phyloP scores from a whole-genome alignment of 2,113 vertebrate genomes.

The Taxidea taxus region DNA sequence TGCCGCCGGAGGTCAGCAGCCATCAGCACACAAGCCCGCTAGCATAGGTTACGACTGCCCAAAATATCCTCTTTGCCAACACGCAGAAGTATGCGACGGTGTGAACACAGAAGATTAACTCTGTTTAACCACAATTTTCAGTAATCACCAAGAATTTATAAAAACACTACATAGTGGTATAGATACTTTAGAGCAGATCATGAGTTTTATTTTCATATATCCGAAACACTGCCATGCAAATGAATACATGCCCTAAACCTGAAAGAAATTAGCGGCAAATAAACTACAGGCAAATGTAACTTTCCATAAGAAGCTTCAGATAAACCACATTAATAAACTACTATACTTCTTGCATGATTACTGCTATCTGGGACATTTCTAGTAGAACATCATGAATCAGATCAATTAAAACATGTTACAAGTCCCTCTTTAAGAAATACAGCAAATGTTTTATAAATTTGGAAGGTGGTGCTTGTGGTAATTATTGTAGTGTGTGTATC shows the following conservation, averaged over 20 bases:
- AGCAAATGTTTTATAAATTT: neutral
- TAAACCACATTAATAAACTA: neutral
- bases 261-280: slow-evolving; percentile 45
- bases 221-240: slow-evolving; percentile 17
- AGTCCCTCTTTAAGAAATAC: neutral
- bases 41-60: neutral
- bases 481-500: neutral
- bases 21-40: neutral
- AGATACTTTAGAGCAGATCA: slow-evolving; percentile 6
- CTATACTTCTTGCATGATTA: neutral
- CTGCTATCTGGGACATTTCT: neutral
- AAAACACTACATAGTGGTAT: neutral
- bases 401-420: slow-evolving; percentile 2
- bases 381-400: neutral
- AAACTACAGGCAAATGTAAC: neutral
- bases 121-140: neutral
- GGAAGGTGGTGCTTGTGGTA: neutral
- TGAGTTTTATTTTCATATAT: slow-evolving; percentile 28
- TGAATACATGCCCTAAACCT: neutral
- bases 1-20: neutral
- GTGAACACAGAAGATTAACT: neutral
- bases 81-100: neutral
- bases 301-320: neutral
- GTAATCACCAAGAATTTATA: neutral
- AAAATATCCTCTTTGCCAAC: slow-evolving; percentile 8